Evolutionary conservation across 2,113 vertebrate genomes (phyloP), one percentile per base, ranked within the genome.

Genomic region (Osmerus mordax): DNA sequence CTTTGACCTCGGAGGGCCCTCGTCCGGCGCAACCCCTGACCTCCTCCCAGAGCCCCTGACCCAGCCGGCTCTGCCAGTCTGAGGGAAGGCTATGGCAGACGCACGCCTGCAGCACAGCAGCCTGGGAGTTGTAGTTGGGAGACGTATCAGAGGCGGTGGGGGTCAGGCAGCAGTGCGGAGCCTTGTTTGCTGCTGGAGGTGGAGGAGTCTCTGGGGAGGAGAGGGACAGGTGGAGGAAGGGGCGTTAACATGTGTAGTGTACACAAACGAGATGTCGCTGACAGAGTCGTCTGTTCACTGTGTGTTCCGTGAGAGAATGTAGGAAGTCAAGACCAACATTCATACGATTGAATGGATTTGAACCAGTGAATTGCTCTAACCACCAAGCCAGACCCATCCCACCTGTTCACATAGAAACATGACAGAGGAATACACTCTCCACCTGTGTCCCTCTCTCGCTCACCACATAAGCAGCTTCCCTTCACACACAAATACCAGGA

Each of bases 11-110:
- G 41, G 29, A 70, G 83, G 67, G 25, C 55, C 61, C 70, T 54
- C 28, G 72, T 55, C 23, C 2, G 81, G 69, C 76, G 78, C 62
- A 62, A 71, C 70, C 59, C 53, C 59, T 73, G 78, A 65, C 76
- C 74, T 74, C 78, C 63, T 70, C 75, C 78, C 79, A 76, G 69
- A 68, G 74, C 78, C 77, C 62, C 78, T 71, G 54, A 62, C 71
- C 78, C 75, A 16, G n/a, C 19, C 66, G 80, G 72, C 55, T 81
- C 74, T 86, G 88, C 88, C 87, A 87, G 87, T 79, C 84, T 87
- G 81, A 80, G 75, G 77, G 69, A 60, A 74, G 72, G 58, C 41
- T 47, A 76, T 52, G 70, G 3, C 21, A 54, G 70, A 78, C 66
- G 66, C 58, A 71, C 28, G 54, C 68, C 41, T 62, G 1, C 60